Evolutionary conservation across 2,888 invertebrate species (phyloP), one percentile per base, ranked within the genome.

Genomic region (Cyrtodaria siliqua): DNA sequence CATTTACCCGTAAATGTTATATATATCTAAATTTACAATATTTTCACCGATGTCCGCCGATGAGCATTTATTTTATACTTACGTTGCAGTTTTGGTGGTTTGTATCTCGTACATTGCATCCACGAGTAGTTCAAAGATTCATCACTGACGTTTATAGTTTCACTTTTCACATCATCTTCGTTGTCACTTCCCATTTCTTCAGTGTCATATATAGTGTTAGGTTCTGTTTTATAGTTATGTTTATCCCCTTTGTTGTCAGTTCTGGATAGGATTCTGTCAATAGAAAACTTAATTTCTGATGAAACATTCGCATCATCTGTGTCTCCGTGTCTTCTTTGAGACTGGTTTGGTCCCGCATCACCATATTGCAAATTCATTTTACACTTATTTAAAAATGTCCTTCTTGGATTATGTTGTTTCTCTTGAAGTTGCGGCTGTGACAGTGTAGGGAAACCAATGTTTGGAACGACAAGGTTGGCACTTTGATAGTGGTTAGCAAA

Each of bases 101-200:
- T 90, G 79, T 92, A 92, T 61, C 92, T 68, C 1, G 92, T 92
- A 64, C 92, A 92, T 44, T 91, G 90, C 27, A 92, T 73, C 92
- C 92, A 92, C 6, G 89, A 87, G 63, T 84, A 89, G 38, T 81
- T 78, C 26, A 77, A 40, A 2, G 47, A 24, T 16, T 75, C 75
- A 3, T 71, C 71, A 0, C 42, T 59, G 9, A 69, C 76, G 23
- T 70, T 61, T 27, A 38, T 12, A 20, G 53, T 49, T 14, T 73
- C 71, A 26, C 20, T 26, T 2, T 42, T 57, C 0, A 67, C 53
- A 9, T 52, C 33, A 9, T 42, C 27, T 18, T 61, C 71, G 12
- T 23, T 52, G 6, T 66, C 75, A 56, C 24, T 56, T 16, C 50
- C 56, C 23, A 24, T 23, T 14, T 4, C 16, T 38, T 14, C 26